Evolutionary conservation across 2,888 invertebrate genomes (phyloP).

Genomic region (Pseudeuparius sepicola): DNA sequence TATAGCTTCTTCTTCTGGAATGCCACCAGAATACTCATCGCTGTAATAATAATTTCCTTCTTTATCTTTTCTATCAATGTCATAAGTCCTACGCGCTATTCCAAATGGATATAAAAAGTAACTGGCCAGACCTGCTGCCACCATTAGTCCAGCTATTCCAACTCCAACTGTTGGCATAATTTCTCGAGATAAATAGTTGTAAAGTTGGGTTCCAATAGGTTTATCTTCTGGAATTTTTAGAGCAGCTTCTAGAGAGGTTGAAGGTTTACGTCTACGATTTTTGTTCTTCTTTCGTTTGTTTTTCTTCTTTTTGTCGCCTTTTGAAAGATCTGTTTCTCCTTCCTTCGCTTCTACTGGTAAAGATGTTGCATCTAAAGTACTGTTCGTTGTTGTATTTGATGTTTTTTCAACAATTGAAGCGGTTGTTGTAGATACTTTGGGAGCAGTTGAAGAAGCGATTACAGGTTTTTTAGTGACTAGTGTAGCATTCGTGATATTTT

Average conservation of each 20-base stretch:
- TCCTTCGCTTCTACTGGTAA: constrained; percentile 35
- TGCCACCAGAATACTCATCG: constrained; percentile 59
- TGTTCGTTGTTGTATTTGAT: constrained; percentile 16
- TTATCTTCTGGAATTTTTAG: constrained; percentile 39
- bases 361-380: constrained; percentile 15
- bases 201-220: constrained; percentile 62
- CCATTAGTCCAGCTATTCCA: constrained; percentile 62
- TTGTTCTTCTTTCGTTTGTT: constrained; percentile 51
- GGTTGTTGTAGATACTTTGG: constrained; percentile 16
- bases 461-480: constrained; percentile 17
- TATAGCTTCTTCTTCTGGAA: constrained; percentile 67
- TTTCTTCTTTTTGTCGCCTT: constrained; percentile 27
- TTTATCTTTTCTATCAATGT: constrained; percentile 53
- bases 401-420: constrained; percentile 14
- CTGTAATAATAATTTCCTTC: constrained; percentile 51
- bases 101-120: constrained; percentile 69
- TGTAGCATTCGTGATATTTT: constrained; percentile 15
- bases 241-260: constrained; percentile 36
- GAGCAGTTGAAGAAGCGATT: constrained; percentile 22
- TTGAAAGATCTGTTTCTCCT: constrained; percentile 31
- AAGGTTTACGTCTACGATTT: constrained; percentile 49
- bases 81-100: constrained; percentile 52
- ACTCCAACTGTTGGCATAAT: constrained; percentile 75
- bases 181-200: constrained; percentile 67
- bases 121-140: constrained; percentile 64